Conservation (phyloP, 2,888 invertebrate species). For the Bugulina stolonifera region DNA sequence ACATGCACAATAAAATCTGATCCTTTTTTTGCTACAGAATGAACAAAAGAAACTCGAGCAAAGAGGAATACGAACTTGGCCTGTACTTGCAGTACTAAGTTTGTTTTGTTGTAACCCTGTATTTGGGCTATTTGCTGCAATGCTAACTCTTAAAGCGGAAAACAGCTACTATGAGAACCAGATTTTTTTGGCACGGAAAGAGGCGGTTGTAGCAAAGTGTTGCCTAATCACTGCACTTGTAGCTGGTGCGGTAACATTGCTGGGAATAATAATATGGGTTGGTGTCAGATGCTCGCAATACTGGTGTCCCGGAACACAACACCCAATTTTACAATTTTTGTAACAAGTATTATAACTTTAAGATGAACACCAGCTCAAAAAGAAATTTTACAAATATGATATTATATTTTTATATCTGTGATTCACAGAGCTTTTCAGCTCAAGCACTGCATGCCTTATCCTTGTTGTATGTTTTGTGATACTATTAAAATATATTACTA, state of each 20-base stretch:
- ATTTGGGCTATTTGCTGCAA: neutral
- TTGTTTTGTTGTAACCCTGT: slow-evolving; percentile 12
- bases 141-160: slow-evolving; percentile 16
- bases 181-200: neutral
- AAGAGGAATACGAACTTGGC: slow-evolving; percentile 3
- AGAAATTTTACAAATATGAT: too few relatives aligned
- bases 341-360: too few relatives aligned
- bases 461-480: too few relatives aligned
- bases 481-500: too few relatives aligned
- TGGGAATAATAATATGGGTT: slow-evolving; percentile 3
- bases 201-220: neutral
- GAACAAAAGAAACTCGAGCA: neutral
- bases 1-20: too few relatives aligned
- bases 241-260: neutral
- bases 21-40: neutral
- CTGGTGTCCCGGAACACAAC: neutral
- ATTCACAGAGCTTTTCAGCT: too few relatives aligned
- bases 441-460: too few relatives aligned
- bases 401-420: too few relatives aligned
- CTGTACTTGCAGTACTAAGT: slow-evolving; percentile 1
- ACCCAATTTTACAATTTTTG: neutral
- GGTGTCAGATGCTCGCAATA: neutral
- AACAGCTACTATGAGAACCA: slow-evolving; percentile 8
- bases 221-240: neutral
- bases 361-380: too few relatives aligned